Conservation (phyloP, 2,797 vertebrate species). For the Hirundo rustica region DNA sequence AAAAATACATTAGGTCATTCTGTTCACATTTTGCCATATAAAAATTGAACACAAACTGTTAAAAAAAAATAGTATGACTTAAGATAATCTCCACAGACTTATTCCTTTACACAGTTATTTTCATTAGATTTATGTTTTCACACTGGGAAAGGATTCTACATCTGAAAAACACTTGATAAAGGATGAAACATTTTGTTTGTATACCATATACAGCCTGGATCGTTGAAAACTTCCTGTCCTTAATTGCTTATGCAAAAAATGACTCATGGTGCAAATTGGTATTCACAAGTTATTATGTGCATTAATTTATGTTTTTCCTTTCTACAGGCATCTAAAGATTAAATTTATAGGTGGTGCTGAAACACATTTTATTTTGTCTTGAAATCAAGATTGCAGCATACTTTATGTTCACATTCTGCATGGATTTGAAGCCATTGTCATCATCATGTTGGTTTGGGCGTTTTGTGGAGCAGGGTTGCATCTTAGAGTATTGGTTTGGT, state of each 20-base stretch:
- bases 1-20: slow-evolving; percentile 51
- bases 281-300: neutral
- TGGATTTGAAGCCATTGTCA: slow-evolving; percentile 29
- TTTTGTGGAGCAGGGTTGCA: neutral
- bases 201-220: slow-evolving; percentile 28
- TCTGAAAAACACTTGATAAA: slow-evolving; percentile 41
- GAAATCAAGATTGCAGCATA: neutral
- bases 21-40: slow-evolving; percentile 43
- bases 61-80: neutral
- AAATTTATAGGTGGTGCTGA: neutral
- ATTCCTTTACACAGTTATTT: slow-evolving; percentile 2
- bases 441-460: neutral
- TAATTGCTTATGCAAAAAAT: slow-evolving; percentile 45
- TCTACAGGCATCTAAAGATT: neutral
- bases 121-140: slow-evolving; percentile 10
- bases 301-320: neutral
- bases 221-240: slow-evolving; percentile 29
- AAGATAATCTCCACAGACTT: neutral
- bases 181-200: slow-evolving; percentile 40
- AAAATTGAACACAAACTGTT: slow-evolving; percentile 29
- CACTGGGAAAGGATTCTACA: slow-evolving; percentile 20
- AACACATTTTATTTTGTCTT: neutral
- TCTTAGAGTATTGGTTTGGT: neutral
- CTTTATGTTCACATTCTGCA: slow-evolving; percentile 1
- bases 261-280: slow-evolving; percentile 22